Base-by-base conservation (phyloP, 2,888 invertebrate genomes). In the Petrolisthes cinctipes region DNA sequence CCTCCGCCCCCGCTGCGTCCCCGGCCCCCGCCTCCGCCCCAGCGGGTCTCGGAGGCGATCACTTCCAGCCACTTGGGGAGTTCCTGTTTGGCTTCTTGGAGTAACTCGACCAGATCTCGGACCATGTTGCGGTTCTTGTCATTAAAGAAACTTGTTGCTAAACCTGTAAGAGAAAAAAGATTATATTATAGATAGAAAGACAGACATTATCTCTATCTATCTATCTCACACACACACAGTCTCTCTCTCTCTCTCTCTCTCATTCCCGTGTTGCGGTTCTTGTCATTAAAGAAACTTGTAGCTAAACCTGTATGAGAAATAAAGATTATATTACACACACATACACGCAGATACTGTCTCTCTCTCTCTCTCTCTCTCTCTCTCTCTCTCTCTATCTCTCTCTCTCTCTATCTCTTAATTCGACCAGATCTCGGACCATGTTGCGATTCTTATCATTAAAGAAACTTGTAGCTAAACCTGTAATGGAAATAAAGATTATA, bases 121-220 rank as follows among this genome's bases (percentile, higher is more conserved):
- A 97, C 96, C 92, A 99, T 95, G 93, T 99, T 99, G 92, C 97
- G 96, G 94, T 99, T 99, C 93, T 98, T 97, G 92, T 97, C 97
- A 93, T 99, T 99, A 94, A 99, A 99, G 94, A 99, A 99, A 53
- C 99, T 99, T 20, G 99, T 99, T 91, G 99, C 99, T 91, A 98
- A 95, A 92, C 99, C 96, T 95, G 91, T 37, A 37, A n/a, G n/a
- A n/a, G n/a, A n/a, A n/a, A n/a, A n/a, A n/a, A n/a, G n/a, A n/a
- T n/a, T n/a, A n/a, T n/a, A n/a, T n/a, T 37, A 37, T 1, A 37
- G 37, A 37, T 1, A 37, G 37, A 37, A 37, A 37, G 2, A 37
- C 1, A 37, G 37, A 37, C 37, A 37, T 37, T 37, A 37, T n/a
- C n/a, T n/a, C n/a, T n/a, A n/a, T n/a, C n/a, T n/a, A n/a, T n/a